A percentile compares a stretch with the other conserved stretches of the same genome.
phyloP scores from a whole-genome alignment of 2,113 vertebrate genomes.

The Bufo gargarizans region DNA sequence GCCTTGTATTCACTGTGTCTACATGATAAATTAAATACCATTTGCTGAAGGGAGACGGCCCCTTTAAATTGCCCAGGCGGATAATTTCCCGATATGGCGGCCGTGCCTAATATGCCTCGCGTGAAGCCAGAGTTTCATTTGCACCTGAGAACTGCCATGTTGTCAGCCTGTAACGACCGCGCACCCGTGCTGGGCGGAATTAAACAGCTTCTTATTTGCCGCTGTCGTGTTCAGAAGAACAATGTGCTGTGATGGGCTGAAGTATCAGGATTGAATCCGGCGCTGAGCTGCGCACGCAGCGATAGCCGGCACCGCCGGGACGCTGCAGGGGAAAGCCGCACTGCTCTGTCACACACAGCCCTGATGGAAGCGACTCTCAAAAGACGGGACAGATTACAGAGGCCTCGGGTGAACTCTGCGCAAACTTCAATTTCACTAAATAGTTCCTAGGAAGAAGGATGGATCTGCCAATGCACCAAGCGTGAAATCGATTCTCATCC shows the following conservation, averaged over 20 bases:
- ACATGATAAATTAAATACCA: no score
- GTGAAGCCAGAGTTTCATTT: conserved; percentile 11
- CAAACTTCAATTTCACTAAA: neutral
- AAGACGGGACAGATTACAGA: conserved; percentile 45
- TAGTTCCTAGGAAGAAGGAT: neutral
- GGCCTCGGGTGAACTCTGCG: neutral
- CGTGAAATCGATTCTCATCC: neutral
- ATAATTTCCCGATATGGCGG: neutral
- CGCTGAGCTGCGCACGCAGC: neutral
- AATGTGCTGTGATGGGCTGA: conserved; percentile 35
- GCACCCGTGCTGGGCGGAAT: neutral
- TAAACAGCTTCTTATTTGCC: neutral
- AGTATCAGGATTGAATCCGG: conserved; percentile 3
- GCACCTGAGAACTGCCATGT: neutral
- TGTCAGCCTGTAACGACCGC: conserved; percentile 26
- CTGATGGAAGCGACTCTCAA: conserved; percentile 19
- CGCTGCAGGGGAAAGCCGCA: conserved; percentile 24
- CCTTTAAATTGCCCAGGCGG: neutral
- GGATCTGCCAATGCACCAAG: neutral
- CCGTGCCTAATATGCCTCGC: neutral
- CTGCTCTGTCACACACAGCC: conserved; percentile 22
- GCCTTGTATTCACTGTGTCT: no score
- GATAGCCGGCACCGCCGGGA: neutral
- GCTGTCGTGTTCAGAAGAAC: conserved; percentile 6
- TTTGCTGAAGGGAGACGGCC: no score